Conservation (phyloP, 2,113 vertebrate genomes). For the Mus pahari region DNA sequence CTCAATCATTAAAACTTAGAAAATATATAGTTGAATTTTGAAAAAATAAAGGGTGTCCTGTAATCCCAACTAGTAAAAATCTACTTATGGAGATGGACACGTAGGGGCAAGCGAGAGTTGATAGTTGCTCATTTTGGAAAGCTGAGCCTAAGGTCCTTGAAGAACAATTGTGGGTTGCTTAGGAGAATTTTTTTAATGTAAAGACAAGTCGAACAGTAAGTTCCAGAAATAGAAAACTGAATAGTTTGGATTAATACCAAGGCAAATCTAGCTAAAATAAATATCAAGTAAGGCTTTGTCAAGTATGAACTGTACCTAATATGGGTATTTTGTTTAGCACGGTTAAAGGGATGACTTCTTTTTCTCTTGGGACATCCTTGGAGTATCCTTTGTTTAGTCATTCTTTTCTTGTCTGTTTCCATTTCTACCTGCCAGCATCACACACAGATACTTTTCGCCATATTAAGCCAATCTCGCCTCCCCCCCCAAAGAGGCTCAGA, state of each 20-base stretch:
- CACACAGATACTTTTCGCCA: slow-evolving; percentile 72
- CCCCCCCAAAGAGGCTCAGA: slow-evolving; percentile 63
- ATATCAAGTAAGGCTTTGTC: slow-evolving; percentile 68
- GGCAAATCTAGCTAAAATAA: slow-evolving; percentile 79
- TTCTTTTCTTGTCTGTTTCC: slow-evolving; percentile 69
- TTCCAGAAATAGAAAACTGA: slow-evolving; percentile 76
- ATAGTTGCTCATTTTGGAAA: neutral
- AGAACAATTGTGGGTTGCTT: neutral
- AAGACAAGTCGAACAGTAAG: slow-evolving; percentile 66
- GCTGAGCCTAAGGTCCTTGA: neutral
- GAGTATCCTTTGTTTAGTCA: slow-evolving; percentile 57
- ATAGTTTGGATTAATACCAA: slow-evolving; percentile 77
- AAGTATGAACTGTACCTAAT: slow-evolving; percentile 79
- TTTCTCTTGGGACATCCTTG: slow-evolving; percentile 56
- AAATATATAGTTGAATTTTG: neutral
- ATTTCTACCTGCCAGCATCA: slow-evolving; percentile 79
- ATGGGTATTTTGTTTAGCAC: slow-evolving; percentile 77
- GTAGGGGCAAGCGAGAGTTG: neutral
- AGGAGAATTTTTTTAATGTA: slow-evolving; percentile 63
- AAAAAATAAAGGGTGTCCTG: neutral
- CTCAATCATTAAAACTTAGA: neutral
- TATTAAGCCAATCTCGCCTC: slow-evolving; percentile 61
- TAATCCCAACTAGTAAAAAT: neutral
- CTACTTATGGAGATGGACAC: neutral
- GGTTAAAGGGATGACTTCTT: slow-evolving; percentile 54